A percentile compares a stretch with the other conserved stretches of the same genome.
Evolutionary conservation across 2,797 vertebrate genomes (phyloP).

Genomic region (Brachyrhaphis roseni): DNA sequence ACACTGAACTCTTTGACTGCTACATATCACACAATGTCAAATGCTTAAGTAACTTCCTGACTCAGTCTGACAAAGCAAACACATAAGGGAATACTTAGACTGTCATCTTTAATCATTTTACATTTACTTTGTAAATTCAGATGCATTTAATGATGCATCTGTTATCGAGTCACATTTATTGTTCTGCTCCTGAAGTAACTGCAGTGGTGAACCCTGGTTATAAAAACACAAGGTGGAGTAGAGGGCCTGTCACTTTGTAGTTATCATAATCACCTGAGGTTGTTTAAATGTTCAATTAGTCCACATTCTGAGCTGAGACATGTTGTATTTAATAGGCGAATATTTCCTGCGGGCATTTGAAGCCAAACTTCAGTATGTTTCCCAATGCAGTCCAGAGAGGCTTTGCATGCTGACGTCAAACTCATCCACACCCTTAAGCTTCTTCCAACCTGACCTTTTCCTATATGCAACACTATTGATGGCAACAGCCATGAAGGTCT

Average conservation of each 20-base stretch:
- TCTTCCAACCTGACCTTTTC: background rate
- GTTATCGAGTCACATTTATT: background rate
- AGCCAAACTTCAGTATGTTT: background rate
- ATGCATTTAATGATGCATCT: background rate
- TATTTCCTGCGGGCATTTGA: background rate
- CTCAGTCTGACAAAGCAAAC: slow-evolving; percentile 31
- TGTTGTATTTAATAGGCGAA: slow-evolving; percentile 43
- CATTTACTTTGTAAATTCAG: slow-evolving; percentile 13
- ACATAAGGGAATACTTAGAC: slow-evolving; percentile 25
- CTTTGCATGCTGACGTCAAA: background rate
- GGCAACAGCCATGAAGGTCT: background rate
- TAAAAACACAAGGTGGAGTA: slow-evolving; percentile 33
- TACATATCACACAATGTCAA: slow-evolving; percentile 12
- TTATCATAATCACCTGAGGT: slow-evolving; percentile 49
- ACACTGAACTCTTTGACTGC: slow-evolving; percentile 32
- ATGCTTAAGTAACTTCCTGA: slow-evolving; percentile 22
- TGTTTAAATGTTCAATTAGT: slow-evolving; percentile 50
- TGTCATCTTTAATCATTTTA: slow-evolving; percentile 32
- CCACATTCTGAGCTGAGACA: slow-evolving; percentile 47
- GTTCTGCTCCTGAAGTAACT: slow-evolving; percentile 17
- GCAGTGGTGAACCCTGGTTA: slow-evolving; percentile 40
- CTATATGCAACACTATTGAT: background rate
- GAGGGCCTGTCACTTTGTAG: background rate
- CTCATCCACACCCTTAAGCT: background rate
- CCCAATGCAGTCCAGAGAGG: background rate